A percentile compares a stretch with the other conserved stretches of the same genome.
phyloP scores from a whole-genome alignment of 2,113 vertebrate genomes.

The Mobula birostris region DNA sequence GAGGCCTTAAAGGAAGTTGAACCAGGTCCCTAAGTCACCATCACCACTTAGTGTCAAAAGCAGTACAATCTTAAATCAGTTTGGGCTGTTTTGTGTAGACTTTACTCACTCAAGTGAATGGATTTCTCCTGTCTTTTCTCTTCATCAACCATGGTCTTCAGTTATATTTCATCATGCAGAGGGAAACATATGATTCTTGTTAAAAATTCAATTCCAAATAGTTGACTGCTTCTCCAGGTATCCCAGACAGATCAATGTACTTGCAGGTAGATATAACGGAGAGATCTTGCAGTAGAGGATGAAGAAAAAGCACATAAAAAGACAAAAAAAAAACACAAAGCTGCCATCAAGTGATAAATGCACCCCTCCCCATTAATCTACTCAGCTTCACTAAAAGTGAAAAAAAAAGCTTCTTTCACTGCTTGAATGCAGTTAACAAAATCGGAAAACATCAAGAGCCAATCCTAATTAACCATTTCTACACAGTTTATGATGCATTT shows the following conservation, averaged over 20 bases:
- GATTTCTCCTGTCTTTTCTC: constrained; percentile 25
- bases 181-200: constrained; percentile 32
- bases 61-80: constrained; percentile 30
- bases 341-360: constrained; percentile 34
- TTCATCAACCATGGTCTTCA: constrained; percentile 28
- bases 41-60: constrained; percentile 31
- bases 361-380: constrained; percentile 24
- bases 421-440: background rate
- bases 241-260: constrained; percentile 18
- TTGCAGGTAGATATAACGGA: constrained; percentile 25
- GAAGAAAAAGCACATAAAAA: constrained; percentile 34
- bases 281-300: constrained; percentile 26
- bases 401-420: constrained; percentile 1
- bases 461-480: background rate
- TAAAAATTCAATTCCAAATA: constrained; percentile 33
- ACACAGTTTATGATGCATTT: background rate
- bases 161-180: constrained; percentile 31
- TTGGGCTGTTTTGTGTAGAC: constrained; percentile 25
- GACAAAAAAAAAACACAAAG: constrained; percentile 32
- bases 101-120: constrained; percentile 31
- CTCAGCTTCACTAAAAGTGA: background rate
- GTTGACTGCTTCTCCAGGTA: constrained; percentile 26
- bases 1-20: background rate
- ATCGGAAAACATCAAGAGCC: background rate
- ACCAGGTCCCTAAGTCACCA: background rate